A percentile compares a stretch with the other conserved stretches of the same genome.
phyloP scores from a whole-genome alignment of 2,888 invertebrate genomes.

The Dasypogon diadema region DNA sequence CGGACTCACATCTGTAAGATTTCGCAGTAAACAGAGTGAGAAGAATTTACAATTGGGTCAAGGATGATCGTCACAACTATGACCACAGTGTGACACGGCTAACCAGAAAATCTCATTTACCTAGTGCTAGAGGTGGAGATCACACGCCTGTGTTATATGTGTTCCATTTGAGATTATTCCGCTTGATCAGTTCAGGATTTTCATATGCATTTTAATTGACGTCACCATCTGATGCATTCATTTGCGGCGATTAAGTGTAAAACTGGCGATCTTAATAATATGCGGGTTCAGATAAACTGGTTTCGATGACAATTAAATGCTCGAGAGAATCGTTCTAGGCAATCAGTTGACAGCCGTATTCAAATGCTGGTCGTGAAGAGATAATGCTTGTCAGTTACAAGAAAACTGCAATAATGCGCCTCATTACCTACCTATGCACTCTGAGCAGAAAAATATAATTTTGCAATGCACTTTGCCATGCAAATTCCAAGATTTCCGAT shows the following conservation, averaged over 20 bases:
- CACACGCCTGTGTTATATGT: not conserved
- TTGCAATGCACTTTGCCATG: conserved; percentile 6
- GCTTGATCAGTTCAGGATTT: not conserved
- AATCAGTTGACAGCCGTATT: not conserved
- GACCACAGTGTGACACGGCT: conserved; percentile 38
- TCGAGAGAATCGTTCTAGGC: not conserved
- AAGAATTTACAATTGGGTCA: conserved; percentile 34
- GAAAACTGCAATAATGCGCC: not conserved
- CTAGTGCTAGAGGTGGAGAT: not conserved
- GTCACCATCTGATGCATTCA: not conserved
- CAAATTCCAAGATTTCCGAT: not conserved
- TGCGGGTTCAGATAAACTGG: not conserved
- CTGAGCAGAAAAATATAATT: not conserved
- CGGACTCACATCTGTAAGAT: conserved; percentile 6
- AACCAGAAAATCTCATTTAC: conserved; percentile 13
- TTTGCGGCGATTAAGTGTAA: conserved; percentile 2
- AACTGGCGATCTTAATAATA: conserved; percentile 6
- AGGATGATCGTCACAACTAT: conserved; percentile 32
- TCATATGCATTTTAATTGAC: not conserved
- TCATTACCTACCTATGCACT: not conserved
- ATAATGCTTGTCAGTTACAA: not conserved
- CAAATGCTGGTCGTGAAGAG: not conserved
- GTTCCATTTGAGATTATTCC: conserved; percentile 7
- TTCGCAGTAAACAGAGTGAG: conserved; percentile 37
- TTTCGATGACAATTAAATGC: conserved; percentile 1